phyloP scores from a whole-genome alignment of 1,140 invertebrate species.

The Telenomus remus region DNA sequence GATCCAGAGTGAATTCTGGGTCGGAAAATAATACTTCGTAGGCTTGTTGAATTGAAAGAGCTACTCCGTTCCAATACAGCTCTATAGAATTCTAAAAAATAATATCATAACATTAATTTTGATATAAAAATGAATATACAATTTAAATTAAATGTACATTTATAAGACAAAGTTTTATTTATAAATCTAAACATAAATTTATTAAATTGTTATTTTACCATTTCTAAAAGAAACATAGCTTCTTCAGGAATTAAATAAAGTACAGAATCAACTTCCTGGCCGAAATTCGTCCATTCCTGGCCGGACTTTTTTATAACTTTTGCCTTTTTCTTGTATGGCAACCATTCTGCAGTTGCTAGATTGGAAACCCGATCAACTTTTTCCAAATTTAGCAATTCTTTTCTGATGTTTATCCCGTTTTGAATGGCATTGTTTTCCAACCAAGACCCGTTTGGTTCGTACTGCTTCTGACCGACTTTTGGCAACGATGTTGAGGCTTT shows the following conservation, averaged over 20 bases:
- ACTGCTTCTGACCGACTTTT: slow-evolving; percentile 76
- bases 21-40: slow-evolving; percentile 76
- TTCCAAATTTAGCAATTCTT: slow-evolving; percentile 76
- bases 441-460: slow-evolving; percentile 77
- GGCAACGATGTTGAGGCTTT: slow-evolving; percentile 71
- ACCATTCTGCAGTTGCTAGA: slow-evolving; percentile 78
- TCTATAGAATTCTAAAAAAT: slow-evolving; percentile 77
- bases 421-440: slow-evolving; percentile 78
- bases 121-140: background rate
- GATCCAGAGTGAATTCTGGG: slow-evolving; percentile 71
- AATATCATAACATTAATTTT: slow-evolving; percentile 3
- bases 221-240: slow-evolving; percentile 79
- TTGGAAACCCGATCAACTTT: slow-evolving; percentile 77
- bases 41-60: slow-evolving; percentile 79
- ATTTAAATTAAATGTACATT: slow-evolving; percentile 10
- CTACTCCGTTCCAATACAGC: slow-evolving; percentile 76
- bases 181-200: too few relatives aligned
- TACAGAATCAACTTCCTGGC: slow-evolving; percentile 73
- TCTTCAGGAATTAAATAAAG: slow-evolving; percentile 79
- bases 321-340: slow-evolving; percentile 76
- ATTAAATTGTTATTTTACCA: slow-evolving; percentile 74
- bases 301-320: slow-evolving; percentile 78
- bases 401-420: slow-evolving; percentile 75
- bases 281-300: slow-evolving; percentile 77
- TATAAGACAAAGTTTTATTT: too few relatives aligned